Evolutionary conservation across 2,113 vertebrate genomes (phyloP).

Genomic region (Acanthisitta chloris): DNA sequence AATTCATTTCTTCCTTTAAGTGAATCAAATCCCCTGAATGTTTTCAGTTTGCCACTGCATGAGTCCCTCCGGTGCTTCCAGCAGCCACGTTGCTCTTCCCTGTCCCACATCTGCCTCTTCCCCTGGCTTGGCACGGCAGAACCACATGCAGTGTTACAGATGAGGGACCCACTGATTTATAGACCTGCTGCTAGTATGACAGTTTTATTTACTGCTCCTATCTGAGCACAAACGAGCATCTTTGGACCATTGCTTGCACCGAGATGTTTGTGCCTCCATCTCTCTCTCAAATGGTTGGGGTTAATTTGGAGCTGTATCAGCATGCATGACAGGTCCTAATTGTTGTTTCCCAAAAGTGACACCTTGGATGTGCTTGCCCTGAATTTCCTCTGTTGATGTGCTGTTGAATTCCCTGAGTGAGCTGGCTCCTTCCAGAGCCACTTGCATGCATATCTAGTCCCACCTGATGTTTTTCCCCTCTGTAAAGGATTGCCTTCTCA

Average conservation of each 20-base stretch:
- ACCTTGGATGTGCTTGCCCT: neutral
- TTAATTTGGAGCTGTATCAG: slow-evolving; percentile 7
- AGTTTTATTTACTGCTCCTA: neutral
- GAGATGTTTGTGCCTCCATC: neutral
- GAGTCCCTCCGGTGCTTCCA: neutral
- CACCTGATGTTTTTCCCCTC: neutral
- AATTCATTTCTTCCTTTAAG: neutral
- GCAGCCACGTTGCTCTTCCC: neutral
- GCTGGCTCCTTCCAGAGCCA: neutral
- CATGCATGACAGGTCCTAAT: accelerated
- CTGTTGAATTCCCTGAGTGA: neutral
- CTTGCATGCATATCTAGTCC: neutral
- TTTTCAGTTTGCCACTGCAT: neutral
- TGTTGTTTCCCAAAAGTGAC: neutral
- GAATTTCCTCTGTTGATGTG: neutral
- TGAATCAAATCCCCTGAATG: neutral
- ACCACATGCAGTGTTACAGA: accelerated
- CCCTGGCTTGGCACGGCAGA: accelerated
- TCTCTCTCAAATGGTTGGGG: neutral
- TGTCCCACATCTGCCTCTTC: neutral
- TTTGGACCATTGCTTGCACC: neutral
- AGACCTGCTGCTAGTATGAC: neutral
- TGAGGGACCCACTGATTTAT: neutral
- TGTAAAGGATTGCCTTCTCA: neutral
- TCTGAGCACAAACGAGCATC: neutral